A percentile compares a stretch with the other conserved stretches of the same genome.
Evolutionary conservation across 2,113 vertebrate genomes (phyloP).

Genomic region (Gambusia holbrooki): DNA sequence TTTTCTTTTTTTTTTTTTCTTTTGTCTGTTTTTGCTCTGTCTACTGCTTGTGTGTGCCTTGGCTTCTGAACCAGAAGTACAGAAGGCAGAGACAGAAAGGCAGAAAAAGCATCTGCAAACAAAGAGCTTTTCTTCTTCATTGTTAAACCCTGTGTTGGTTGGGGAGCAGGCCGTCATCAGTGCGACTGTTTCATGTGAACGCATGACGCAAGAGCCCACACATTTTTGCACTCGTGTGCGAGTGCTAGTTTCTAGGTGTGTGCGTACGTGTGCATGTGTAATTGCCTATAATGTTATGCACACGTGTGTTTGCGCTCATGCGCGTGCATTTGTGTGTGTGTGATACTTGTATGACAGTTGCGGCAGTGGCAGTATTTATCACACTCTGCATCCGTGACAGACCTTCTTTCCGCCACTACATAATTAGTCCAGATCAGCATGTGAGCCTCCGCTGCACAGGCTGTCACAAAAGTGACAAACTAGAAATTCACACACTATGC

Average conservation of each 20-base stretch:
- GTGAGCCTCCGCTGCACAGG: slow-evolving; percentile 80
- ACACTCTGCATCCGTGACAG: slow-evolving; percentile 83
- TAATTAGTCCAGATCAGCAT: slow-evolving; percentile 86
- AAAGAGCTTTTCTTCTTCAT: slow-evolving; percentile 77
- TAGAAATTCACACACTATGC: slow-evolving; percentile 80
- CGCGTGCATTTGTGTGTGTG: slow-evolving; percentile 60
- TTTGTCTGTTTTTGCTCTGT: slow-evolving; percentile 15
- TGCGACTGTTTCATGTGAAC: slow-evolving; percentile 57
- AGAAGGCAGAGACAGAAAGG: slow-evolving; percentile 48
- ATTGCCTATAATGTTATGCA: slow-evolving; percentile 52
- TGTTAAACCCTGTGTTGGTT: slow-evolving; percentile 72
- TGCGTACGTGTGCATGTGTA: slow-evolving; percentile 25
- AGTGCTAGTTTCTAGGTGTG: slow-evolving; percentile 34
- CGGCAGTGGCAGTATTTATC: slow-evolving; percentile 82
- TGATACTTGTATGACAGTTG: slow-evolving; percentile 81
- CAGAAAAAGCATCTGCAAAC: slow-evolving; percentile 65
- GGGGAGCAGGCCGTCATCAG: slow-evolving; percentile 61
- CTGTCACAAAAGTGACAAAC: slow-evolving; percentile 86
- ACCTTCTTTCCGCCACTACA: slow-evolving; percentile 80
- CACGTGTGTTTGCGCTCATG: slow-evolving; percentile 24
- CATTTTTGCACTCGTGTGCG: slow-evolving; percentile 44
- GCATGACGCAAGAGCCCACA: slow-evolving; percentile 42
- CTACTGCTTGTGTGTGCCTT: slow-evolving; percentile 48
- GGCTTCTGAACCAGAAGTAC: slow-evolving; percentile 46
- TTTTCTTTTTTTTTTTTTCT: slow-evolving; percentile 3